Percentiles rank a stretch among this genome's conserved stretches.
Conservation (phyloP, 2,113 vertebrate species). For the Xenopus borealis region DNA sequence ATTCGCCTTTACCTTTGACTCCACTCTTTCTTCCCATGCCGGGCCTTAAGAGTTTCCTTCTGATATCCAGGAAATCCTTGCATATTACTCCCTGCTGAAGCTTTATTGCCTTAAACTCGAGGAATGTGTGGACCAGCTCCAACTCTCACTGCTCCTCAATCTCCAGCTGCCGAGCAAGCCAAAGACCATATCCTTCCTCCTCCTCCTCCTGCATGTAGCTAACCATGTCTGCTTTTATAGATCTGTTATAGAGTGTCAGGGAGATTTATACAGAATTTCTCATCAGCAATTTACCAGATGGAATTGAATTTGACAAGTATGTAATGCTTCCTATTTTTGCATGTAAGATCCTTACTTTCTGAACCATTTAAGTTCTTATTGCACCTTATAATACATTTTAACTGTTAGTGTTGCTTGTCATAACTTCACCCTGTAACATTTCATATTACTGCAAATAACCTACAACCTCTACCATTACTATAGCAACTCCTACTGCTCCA, state of each 20-base stretch:
- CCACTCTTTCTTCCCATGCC: no score
- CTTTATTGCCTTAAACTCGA: conserved; percentile 44
- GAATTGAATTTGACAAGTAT: not conserved
- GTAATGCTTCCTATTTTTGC: not conserved
- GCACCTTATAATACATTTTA: no score
- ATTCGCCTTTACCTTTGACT: no score
- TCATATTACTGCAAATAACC: no score
- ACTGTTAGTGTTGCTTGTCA: no score
- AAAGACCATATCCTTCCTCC: conserved; percentile 25
- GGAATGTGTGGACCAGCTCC: conserved; percentile 36
- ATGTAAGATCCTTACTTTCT: not conserved
- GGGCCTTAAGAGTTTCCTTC: conserved; percentile 11
- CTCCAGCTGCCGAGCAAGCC: conserved; percentile 34
- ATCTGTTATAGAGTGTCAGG: not conserved
- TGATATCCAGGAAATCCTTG: conserved; percentile 45
- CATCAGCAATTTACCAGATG: not conserved
- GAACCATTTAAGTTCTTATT: not conserved
- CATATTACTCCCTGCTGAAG: conserved; percentile 38
- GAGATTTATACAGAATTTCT: conserved; percentile 2
- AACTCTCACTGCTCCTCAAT: conserved; percentile 26
- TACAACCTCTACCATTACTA: no score
- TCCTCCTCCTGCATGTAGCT: conserved; percentile 4
- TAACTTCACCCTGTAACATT: no score
- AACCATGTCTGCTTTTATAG: not conserved
- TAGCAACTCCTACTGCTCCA: no score